Conservation (phyloP, 2,797 vertebrate species). For the Mus spretus region DNA sequence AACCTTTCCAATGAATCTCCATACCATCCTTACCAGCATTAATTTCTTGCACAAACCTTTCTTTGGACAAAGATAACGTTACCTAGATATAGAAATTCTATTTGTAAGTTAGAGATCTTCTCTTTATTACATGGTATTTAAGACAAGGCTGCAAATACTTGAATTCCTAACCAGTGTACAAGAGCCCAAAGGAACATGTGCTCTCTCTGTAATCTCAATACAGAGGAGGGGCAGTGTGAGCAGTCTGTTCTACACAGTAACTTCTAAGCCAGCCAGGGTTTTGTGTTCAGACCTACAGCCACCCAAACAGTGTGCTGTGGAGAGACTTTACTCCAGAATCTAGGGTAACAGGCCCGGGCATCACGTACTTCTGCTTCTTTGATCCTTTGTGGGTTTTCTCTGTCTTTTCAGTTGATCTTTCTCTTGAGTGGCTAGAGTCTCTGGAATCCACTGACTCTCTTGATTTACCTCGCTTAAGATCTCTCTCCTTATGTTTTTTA, state of each 20-base stretch:
- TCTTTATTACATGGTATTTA: not conserved
- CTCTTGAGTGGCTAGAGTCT: constrained; percentile 92
- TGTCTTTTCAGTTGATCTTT: constrained; percentile 92
- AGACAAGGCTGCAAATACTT: not conserved
- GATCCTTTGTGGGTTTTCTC: constrained; percentile 94
- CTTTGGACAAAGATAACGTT: constrained; percentile 30
- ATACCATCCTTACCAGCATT: not conserved
- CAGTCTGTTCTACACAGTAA: not conserved
- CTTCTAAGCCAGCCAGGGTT: not conserved
- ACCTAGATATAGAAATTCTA: not conserved
- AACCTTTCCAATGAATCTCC: not conserved
- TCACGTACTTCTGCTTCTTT: constrained; percentile 92
- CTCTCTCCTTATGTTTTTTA: constrained; percentile 96
- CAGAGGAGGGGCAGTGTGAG: not conserved
- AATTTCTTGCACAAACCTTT: constrained; percentile 12
- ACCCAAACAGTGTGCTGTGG: not conserved
- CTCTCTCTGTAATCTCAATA: not conserved
- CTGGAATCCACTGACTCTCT: constrained; percentile 92
- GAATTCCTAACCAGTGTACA: not conserved
- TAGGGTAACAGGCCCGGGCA: not conserved
- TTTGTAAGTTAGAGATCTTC: constrained; percentile 5
- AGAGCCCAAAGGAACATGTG: not conserved
- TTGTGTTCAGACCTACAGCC: not conserved
- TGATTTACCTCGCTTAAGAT: constrained; percentile 93
- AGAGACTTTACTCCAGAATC: constrained; percentile 54